Evolutionary conservation across 2,113 vertebrate species (phyloP).

Genomic region (Pristiophorus japonicus): DNA sequence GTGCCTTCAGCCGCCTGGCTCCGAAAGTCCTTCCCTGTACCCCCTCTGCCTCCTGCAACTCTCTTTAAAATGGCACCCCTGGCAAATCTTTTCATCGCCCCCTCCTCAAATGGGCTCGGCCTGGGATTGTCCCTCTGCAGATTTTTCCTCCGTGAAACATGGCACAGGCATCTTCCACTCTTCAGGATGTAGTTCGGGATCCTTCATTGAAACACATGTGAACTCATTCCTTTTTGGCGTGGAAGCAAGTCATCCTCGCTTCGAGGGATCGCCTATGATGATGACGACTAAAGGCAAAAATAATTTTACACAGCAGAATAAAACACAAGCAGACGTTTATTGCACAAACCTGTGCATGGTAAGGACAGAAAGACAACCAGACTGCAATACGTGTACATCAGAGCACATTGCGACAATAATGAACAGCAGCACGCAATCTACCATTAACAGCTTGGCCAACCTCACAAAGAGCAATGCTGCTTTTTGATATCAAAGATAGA

Average conservation of each 20-base stretch:
- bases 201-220: no score
- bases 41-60: background rate
- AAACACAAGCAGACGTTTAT: slow-evolving; percentile 12
- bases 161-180: no score
- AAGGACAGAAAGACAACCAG: background rate
- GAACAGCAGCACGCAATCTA: background rate
- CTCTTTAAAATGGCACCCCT: background rate
- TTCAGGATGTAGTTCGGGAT: no score
- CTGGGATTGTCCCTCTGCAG: background rate
- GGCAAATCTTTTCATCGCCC: background rate
- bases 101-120: background rate
- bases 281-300: background rate
- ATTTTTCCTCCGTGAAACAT: background rate
- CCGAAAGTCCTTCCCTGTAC: background rate
- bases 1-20: no score
- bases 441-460: background rate
- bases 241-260: no score
- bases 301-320: background rate
- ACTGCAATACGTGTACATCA: background rate
- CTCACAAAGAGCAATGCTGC: background rate
- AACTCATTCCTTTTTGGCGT: no score
- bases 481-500: slow-evolving; percentile 23
- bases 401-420: no score
- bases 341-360: background rate
- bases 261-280: no score